These are phyloP conservation scores for Mionectes macconnelli DNA, from an alignment of 2,113 vertebrate species.

Conservation along the genomic window DNA sequence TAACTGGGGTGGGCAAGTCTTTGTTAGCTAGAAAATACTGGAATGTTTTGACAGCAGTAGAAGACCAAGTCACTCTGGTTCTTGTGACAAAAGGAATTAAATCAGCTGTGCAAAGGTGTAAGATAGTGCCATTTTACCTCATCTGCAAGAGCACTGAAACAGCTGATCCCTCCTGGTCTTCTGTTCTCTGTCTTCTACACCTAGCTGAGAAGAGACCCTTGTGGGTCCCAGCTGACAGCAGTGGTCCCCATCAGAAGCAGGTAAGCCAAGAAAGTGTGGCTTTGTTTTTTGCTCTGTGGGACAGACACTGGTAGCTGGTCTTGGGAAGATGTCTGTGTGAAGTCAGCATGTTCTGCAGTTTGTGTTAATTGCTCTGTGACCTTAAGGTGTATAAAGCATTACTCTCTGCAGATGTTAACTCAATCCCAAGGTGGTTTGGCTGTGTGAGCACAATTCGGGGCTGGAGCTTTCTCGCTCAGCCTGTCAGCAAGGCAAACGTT, in stretches of 20 bases:
- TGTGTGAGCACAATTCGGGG: not conserved
- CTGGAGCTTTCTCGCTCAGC: not conserved
- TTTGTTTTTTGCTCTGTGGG: not conserved
- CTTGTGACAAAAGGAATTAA: not conserved
- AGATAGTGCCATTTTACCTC: not conserved
- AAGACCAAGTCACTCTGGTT: not conserved
- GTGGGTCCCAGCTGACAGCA: rapidly evolving
- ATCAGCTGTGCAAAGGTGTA: not conserved
- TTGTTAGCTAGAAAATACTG: not conserved
- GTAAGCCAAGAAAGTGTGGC: not conserved
- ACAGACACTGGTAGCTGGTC: not conserved
- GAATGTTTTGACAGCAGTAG: not conserved
- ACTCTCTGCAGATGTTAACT: not conserved
- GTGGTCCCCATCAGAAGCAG: rapidly evolving
- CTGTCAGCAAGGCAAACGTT: not conserved
- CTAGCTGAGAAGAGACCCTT: not conserved
- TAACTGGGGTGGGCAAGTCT: not conserved
- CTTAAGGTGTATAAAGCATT: not conserved
- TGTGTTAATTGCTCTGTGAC: too few relatives aligned
- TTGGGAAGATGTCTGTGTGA: not conserved
- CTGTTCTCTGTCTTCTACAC: not conserved
- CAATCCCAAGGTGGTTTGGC: not conserved
- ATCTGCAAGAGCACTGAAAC: not conserved
- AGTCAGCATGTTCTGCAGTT: not conserved
- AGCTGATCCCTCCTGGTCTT: not conserved